Conservation (phyloP, 1,140 invertebrate genomes). For the Harpegnathos saltator region DNA sequence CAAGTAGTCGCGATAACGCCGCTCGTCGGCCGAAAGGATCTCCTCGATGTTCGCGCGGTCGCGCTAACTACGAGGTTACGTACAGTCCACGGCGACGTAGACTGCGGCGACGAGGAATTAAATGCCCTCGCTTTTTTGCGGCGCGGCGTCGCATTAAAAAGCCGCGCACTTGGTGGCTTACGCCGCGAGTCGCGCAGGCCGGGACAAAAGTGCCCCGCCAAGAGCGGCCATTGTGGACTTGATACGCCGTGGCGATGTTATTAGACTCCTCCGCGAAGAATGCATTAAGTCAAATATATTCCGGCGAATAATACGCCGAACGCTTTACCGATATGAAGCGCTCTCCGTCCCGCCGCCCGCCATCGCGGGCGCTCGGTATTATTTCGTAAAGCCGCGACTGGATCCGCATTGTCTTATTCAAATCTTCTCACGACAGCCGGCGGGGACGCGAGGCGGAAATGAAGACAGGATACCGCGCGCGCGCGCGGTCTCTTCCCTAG, state of each 20-base stretch:
- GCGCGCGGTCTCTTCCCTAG: no score
- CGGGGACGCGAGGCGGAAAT: slow-evolving; percentile 13
- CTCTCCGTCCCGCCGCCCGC: no score
- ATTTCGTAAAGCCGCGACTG: slow-evolving; percentile 22
- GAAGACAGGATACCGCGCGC: slow-evolving; percentile 18
- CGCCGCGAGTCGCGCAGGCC: neutral
- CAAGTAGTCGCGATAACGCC: no score
- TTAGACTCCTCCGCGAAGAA: neutral
- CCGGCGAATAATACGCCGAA: neutral
- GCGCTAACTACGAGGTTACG: no score
- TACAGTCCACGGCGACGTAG: no score
- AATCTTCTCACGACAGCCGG: neutral
- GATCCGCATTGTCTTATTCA: slow-evolving; percentile 27
- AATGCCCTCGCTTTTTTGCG: no score
- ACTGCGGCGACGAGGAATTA: no score
- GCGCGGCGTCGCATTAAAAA: slow-evolving; percentile 50
- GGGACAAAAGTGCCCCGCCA: slow-evolving; percentile 23
- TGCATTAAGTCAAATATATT: slow-evolving; percentile 16
- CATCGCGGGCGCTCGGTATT: neutral
- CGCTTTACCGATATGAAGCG: slow-evolving; percentile 8
- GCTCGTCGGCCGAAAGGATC: no score
- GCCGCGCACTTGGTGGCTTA: slow-evolving; percentile 8
- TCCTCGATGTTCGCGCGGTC: no score
- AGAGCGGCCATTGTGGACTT: slow-evolving; percentile 36
- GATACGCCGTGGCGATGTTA: slow-evolving; percentile 3